These are phyloP conservation scores for Trichonephila inaurata DNA, from an alignment of 1,140 invertebrate species.

Conservation along the genomic window DNA sequence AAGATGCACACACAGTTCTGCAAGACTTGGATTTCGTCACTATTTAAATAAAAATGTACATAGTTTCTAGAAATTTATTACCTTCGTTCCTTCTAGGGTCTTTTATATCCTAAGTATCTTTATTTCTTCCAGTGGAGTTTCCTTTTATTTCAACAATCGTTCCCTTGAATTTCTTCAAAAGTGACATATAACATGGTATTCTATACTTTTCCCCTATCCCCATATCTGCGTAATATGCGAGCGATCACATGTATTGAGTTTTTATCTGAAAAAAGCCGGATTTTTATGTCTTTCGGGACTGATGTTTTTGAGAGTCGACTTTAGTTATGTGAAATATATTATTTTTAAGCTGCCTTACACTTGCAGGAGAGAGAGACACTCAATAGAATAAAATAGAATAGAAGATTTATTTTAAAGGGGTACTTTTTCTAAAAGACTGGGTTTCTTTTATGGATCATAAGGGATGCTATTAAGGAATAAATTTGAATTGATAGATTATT, in stretches of 20 bases:
- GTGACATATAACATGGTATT: constrained; percentile 6
- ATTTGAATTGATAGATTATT: too few species aligned
- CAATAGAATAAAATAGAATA: neutral
- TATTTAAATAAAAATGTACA: constrained; percentile 5
- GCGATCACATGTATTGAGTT: constrained; percentile 25
- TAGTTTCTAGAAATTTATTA: neutral
- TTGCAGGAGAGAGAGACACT: neutral
- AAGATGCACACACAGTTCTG: neutral
- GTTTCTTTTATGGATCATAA: too few species aligned
- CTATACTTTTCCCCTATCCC: neutral
- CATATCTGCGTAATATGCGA: neutral
- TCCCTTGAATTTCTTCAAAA: neutral
- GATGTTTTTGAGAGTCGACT: constrained; percentile 12
- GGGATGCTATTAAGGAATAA: too few species aligned
- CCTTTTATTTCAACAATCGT: neutral
- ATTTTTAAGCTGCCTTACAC: neutral
- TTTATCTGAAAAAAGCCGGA: neutral
- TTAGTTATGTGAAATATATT: constrained; percentile 18
- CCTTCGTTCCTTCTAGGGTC: neutral
- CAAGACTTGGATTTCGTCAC: neutral
- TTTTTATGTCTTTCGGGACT: neutral
- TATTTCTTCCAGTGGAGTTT: neutral
- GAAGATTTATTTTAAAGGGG: neutral
- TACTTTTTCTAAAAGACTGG: neutral
- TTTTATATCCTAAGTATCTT: constrained; percentile 2